phyloP scores from a whole-genome alignment of 2,888 invertebrate species.

The Eupithecia inturbata region DNA sequence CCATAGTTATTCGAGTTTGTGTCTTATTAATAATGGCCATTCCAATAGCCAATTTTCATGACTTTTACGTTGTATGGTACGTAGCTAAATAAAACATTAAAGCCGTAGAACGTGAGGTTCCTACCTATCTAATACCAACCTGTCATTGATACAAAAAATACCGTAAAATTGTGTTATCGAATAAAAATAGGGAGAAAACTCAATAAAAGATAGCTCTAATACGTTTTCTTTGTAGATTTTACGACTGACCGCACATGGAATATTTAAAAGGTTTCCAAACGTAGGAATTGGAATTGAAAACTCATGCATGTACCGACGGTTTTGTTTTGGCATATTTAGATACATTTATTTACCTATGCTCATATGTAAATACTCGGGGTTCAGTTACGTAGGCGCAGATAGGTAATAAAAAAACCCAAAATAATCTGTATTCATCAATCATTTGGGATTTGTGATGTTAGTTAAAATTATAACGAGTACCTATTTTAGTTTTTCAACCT shows the following conservation, averaged over 20 bases:
- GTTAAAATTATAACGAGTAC: too few species aligned
- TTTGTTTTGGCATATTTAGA: slow-evolving; percentile 64
- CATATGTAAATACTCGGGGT: not conserved
- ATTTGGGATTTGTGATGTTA: not conserved
- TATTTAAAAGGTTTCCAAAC: slow-evolving; percentile 77
- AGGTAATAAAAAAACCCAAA: too few species aligned
- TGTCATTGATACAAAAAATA: slow-evolving; percentile 62
- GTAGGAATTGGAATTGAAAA: slow-evolving; percentile 64
- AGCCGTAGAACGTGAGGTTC: not conserved
- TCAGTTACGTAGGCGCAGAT: too few species aligned
- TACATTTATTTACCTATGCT: slow-evolving; percentile 33
- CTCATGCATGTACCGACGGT: slow-evolving; percentile 69
- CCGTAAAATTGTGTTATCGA: slow-evolving; percentile 66
- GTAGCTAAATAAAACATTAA: not conserved
- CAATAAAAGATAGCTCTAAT: slow-evolving; percentile 80
- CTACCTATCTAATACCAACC: slow-evolving; percentile 18
- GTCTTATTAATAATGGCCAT: too few species aligned
- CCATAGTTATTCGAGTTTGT: too few species aligned
- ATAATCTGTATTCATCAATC: too few species aligned
- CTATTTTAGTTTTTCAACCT: too few species aligned
- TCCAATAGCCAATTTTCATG: too few species aligned
- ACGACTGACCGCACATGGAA: slow-evolving; percentile 81
- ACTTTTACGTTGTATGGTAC: not conserved
- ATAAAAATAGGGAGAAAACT: slow-evolving; percentile 68
- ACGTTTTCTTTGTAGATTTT: slow-evolving; percentile 83